Conservation (phyloP, 2,113 vertebrate species). For the Dasyornis broadbenti region DNA sequence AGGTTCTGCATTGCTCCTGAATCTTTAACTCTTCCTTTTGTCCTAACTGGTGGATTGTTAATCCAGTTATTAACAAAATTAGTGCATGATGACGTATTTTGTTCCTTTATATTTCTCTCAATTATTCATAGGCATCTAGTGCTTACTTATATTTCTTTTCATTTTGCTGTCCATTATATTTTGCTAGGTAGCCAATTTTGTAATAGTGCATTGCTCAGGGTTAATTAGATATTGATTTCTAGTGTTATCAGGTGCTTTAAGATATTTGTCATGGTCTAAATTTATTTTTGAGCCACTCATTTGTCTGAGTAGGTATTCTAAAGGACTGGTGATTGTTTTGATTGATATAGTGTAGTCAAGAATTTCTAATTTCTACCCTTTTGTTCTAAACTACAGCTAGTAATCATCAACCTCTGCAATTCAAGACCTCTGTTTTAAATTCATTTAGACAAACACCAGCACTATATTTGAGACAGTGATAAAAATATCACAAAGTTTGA, state of each 20-base stretch:
- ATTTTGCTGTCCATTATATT: not conserved
- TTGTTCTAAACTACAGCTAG: not conserved
- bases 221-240: conserved; percentile 53
- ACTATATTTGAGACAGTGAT: not conserved
- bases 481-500: not conserved
- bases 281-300: not conserved
- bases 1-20: not conserved
- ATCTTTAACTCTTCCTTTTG: not conserved
- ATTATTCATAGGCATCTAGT: not conserved
- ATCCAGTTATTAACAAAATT: not conserved
- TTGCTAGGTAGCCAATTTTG: not conserved
- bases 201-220: not conserved
- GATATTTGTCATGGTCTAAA: conserved; percentile 24
- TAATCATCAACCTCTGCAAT: not conserved
- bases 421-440: not conserved
- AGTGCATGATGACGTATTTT: not conserved
- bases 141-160: not conserved
- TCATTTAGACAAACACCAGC: not conserved
- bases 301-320: not conserved
- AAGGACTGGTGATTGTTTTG: not conserved
- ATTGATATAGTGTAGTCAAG: not conserved
- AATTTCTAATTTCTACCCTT: not conserved
- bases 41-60: not conserved
- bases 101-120: not conserved
- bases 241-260: not conserved